Percentiles rank a stretch among this genome's conserved stretches.
Evolutionary conservation across 2,888 invertebrate genomes (phyloP).

Genomic region (Halocaridina rubra): DNA sequence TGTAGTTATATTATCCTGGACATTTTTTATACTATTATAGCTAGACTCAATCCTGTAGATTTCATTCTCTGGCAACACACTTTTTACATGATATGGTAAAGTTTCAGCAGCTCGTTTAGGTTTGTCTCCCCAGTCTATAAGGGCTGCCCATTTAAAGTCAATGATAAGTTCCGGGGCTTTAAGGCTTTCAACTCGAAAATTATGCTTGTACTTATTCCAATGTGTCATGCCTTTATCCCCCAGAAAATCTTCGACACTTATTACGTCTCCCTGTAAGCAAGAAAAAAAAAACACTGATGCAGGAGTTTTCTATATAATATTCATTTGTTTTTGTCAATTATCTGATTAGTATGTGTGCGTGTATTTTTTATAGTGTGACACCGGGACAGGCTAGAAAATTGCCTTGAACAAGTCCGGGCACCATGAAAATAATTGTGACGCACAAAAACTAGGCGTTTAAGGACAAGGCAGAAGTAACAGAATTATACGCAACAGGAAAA

Average conservation of each 20-base stretch:
- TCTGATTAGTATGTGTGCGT: too few species aligned
- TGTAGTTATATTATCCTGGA: background rate
- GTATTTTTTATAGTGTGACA: too few species aligned
- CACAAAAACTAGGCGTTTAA: too few species aligned
- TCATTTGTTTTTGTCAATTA: too few species aligned
- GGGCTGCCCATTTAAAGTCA: slow-evolving; percentile 1
- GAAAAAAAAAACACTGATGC: too few species aligned
- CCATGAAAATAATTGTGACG: too few species aligned
- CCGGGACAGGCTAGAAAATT: too few species aligned
- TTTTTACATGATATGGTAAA: background rate
- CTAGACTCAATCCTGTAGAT: background rate
- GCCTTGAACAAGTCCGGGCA: too few species aligned
- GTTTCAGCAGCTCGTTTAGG: background rate
- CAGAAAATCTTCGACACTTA: background rate
- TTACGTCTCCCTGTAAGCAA: background rate
- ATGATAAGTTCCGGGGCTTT: background rate
- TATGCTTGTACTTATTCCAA: slow-evolving; percentile 3
- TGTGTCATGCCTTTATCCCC: background rate
- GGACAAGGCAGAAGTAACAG: too few species aligned
- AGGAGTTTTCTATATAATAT: too few species aligned
- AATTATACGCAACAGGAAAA: too few species aligned
- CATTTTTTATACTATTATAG: background rate
- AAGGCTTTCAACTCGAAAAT: background rate
- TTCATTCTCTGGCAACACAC: background rate
- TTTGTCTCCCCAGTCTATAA: background rate